phyloP scores from a whole-genome alignment of 2,797 vertebrate species.

The Gila robusta region DNA sequence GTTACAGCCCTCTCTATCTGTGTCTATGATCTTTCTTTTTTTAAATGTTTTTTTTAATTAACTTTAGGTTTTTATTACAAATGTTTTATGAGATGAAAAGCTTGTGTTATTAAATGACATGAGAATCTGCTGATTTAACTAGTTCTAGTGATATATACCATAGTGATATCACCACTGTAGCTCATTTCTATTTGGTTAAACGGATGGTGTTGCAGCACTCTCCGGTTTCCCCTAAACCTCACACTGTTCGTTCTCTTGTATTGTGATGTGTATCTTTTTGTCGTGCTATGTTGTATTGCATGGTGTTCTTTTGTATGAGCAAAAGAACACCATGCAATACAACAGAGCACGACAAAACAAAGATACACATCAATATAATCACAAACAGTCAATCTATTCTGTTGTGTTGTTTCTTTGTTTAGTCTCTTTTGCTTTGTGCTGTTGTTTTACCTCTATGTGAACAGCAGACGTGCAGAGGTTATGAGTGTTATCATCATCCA shows the following conservation, averaged over 20 bases:
- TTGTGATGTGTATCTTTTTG: not conserved
- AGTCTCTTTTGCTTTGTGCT: not conserved
- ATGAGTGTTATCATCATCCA: slow-evolving; percentile 3
- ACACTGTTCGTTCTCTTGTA: not conserved
- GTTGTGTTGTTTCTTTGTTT: not conserved
- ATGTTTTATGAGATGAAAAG: not conserved
- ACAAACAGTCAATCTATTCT: not conserved
- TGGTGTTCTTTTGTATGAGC: not conserved
- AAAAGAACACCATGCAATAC: too few species aligned
- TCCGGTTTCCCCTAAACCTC: not conserved
- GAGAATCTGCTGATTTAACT: not conserved
- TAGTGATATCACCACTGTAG: not conserved
- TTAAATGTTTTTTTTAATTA: not conserved
- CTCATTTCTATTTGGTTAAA: not conserved
- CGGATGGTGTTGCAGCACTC: not conserved
- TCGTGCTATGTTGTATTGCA: not conserved
- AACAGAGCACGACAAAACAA: too few species aligned
- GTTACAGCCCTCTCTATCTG: not conserved
- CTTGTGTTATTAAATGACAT: not conserved
- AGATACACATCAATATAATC: too few species aligned
- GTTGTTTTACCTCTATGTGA: not conserved
- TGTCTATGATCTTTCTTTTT: not conserved
- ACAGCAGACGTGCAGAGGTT: not conserved
- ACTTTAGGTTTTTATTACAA: not conserved
- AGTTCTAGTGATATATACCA: not conserved